A percentile compares a stretch with the other conserved stretches of the same genome.
phyloP scores from a whole-genome alignment of 35 echinoderm and acorn worm genomes.

The Hemicentrotus pulcherrimus region DNA sequence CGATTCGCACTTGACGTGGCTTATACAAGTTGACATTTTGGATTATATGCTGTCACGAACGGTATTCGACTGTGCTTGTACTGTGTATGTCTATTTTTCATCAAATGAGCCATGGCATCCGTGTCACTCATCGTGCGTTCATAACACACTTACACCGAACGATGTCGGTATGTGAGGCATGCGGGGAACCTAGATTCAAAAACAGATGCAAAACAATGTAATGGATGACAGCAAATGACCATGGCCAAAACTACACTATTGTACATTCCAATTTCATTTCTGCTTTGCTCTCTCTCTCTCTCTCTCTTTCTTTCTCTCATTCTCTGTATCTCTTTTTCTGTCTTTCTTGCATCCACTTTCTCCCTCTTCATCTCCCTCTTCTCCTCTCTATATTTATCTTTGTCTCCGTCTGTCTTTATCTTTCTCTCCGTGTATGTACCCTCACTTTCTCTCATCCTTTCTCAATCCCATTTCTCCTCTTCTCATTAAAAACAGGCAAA shows the following conservation, averaged over 20 bases:
- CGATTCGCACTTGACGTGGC: background rate
- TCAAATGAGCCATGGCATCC: background rate
- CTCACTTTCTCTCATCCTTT: no score
- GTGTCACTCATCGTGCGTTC: background rate
- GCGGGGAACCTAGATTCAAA: background rate
- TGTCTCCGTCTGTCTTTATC: no score
- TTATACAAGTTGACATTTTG: background rate
- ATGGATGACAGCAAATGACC: background rate
- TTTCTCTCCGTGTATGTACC: no score
- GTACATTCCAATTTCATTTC: background rate
- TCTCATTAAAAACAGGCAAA: no score
- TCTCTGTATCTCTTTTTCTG: background rate
- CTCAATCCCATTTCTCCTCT: no score
- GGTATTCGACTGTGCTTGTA: background rate
- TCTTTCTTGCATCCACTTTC: background rate
- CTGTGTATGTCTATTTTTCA: background rate
- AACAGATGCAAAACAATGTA: constrained; percentile 13
- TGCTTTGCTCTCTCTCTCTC: background rate
- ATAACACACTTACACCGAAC: background rate
- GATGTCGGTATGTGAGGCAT: background rate
- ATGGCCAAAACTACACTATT: background rate
- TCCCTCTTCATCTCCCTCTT: background rate
- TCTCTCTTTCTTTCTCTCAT: background rate
- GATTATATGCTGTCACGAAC: background rate
- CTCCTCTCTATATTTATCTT: no score